phyloP scores from a whole-genome alignment of 2,888 invertebrate species.

The Macrosoma leucophasiata region DNA sequence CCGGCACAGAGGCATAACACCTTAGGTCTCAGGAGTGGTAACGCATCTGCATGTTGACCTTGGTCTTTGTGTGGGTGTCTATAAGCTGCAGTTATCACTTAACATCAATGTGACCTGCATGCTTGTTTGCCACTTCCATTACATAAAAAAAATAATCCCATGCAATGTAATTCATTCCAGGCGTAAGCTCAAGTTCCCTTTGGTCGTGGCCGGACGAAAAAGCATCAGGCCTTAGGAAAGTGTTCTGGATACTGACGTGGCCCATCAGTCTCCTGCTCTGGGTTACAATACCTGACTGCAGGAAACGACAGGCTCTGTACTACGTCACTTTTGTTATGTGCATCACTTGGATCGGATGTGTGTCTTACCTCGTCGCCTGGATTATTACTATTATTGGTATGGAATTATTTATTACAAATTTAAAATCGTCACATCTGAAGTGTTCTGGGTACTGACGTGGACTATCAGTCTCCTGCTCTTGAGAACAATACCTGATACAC shows the following conservation, averaged over 20 bases:
- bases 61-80: too few relatives aligned
- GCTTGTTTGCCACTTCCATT: too few relatives aligned
- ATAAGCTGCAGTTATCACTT: too few relatives aligned
- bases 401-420: too few relatives aligned
- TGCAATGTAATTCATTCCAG: conserved; percentile 33
- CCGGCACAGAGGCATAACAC: too few relatives aligned
- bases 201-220: conserved; percentile 77
- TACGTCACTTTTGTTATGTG: conserved; percentile 86
- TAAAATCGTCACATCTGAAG: too few relatives aligned
- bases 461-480: conserved; percentile 83
- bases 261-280: conserved; percentile 83
- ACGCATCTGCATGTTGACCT: too few relatives aligned
- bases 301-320: conserved; percentile 76
- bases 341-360: conserved; percentile 86
- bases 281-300: conserved; percentile 86
- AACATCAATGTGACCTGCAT: too few relatives aligned
- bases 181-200: conserved; percentile 42
- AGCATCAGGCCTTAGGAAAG: conserved; percentile 49
- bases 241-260: conserved; percentile 80
- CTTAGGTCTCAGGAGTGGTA: too few relatives aligned
- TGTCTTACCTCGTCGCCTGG: conserved; percentile 92
- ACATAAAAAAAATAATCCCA: too few relatives aligned
- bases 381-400: conserved; percentile 87
- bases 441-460: conserved; percentile 81
- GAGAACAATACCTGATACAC: conserved; percentile 87